Evolutionary conservation across 2,888 invertebrate species (phyloP).

Genomic region (Drosophila stalkeri): DNA sequence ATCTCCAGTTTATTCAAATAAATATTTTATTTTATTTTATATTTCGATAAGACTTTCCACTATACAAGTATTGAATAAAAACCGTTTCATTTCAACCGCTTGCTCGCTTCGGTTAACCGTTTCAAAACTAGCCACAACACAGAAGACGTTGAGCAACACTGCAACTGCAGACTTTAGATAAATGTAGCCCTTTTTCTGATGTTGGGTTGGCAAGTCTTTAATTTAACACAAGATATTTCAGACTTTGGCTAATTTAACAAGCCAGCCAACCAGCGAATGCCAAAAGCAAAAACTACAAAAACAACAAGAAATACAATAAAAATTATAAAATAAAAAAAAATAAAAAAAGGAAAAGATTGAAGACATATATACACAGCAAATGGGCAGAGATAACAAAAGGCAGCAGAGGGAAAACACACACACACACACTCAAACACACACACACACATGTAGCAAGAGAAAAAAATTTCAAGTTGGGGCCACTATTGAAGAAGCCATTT

Average conservation of each 20-base stretch:
- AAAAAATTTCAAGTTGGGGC: slow-evolving; percentile 65
- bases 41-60: not conserved
- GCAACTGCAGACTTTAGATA: slow-evolving; percentile 6
- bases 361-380: slow-evolving; percentile 55
- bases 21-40: not conserved
- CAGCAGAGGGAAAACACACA: slow-evolving; percentile 18
- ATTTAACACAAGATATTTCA: slow-evolving; percentile 53
- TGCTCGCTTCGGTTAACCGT: not conserved
- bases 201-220: slow-evolving; percentile 42
- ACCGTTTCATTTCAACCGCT: not conserved
- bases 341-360: slow-evolving; percentile 51
- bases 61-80: not conserved
- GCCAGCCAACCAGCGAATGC: slow-evolving; percentile 49
- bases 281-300: slow-evolving; percentile 34
- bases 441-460: slow-evolving; percentile 13
- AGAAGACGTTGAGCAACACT: not conserved
- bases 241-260: slow-evolving; percentile 66
- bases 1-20: not conserved
- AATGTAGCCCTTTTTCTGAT: slow-evolving; percentile 19
- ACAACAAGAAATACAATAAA: slow-evolving; percentile 43
- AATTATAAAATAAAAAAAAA: slow-evolving; percentile 36
- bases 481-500: slow-evolving; percentile 80
- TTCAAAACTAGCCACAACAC: not conserved
- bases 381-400: slow-evolving; percentile 57
- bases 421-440: slow-evolving; percentile 49